Base-by-base conservation (phyloP, 2,888 invertebrate genomes). In the Euproctis similis region DNA sequence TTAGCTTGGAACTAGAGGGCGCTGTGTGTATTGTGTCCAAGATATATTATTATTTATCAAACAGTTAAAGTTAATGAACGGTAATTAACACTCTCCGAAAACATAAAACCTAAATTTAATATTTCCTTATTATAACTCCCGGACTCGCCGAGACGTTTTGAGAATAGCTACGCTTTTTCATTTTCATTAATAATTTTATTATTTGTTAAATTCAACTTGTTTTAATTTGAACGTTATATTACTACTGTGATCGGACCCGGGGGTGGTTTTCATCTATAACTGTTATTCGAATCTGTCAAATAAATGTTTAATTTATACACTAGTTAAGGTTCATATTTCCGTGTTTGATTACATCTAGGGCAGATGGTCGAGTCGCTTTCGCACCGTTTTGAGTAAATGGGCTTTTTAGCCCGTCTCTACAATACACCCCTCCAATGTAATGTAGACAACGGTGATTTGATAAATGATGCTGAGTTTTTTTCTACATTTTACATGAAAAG, bases 391-490 rank as follows among this genome's bases (percentile, higher is more conserved):
- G 61, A 61, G 58, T 59, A 60, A 58, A 63, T 57, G 64, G 64
- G 69, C 73, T 74, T 73, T 74, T 74, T 69, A 71, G 67, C n/a
- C n/a, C 71, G 64, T 61, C 53, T 57, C 72, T 66, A 73, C 70
- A 72, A 71, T 70, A 70, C 64, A 63, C 55, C 60, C 58, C 54
- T 61, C 46, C 58, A 53, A 63, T 56, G 65, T 73, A 69, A 72
- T 71, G 72, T 71, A 74, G 73, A 72, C 73, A 73, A 68, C 71
- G 64, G 69, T 71, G 70, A 74, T 74, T 75, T 76, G 72, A 74
- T 76, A 74, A 76, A 75, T 74, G 73, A 74, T n/a, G 63, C 58
- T 46, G 66, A 69, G 69, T 70, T 70, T 72, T 42, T n/a, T n/a
- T n/a, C n/a, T n/a, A n/a, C n/a, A n/a, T n/a, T n/a, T 68, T 61